Base-by-base conservation (phyloP, 2,888 invertebrate species). In the Harmothoe impar region DNA sequence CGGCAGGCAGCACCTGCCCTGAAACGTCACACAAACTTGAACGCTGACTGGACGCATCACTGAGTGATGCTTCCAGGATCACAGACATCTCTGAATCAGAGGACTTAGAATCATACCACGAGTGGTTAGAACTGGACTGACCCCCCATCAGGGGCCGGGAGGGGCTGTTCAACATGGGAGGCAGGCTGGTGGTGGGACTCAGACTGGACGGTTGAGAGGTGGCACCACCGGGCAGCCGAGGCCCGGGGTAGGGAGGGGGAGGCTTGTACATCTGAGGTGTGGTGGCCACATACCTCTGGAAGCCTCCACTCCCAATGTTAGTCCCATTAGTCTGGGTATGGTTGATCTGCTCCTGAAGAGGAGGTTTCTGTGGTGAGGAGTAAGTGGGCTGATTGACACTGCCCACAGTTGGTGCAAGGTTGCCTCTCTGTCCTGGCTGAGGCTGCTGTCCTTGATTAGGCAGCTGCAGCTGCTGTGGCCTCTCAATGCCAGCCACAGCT, bases 201-300 rank as follows among this genome's bases (percentile, higher is more conserved):
- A 52, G 54, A 25, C 52, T 54, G 0, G 56, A 56, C 1, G 86
- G 54, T 29, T 56, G 86, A 86, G 54, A 25, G 7, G 23, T 56
- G 10, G 86, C 52, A 52, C 86, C 86, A 52, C 86, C 86, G 0
- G 86, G 86, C 17, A 86, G 81, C 54, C 89, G 17, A 3, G 89
- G 78, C 15, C 89, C 89, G 1, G 89, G 89, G 89, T 89, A 89
- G 1, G 89, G 89, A 15, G 89, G 89, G 0, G 89, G 89, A 10
- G 89, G 89, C 23, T 89, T 89, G 33, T 89, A 89, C 54, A 81
- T 35, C 25, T 81, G 81, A 20, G 81, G 81, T 43, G 81, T 81
- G 33, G 3, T 35, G 15, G 35, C 81, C 7, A 43, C 43, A 43
- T 81, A 81, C 81, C 81, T 33, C 20, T 81, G 81, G 43, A 81